Percentiles rank a stretch among this genome's conserved stretches.
Conservation (phyloP, 2,797 vertebrate species). For the Megaceryle alcyon region DNA sequence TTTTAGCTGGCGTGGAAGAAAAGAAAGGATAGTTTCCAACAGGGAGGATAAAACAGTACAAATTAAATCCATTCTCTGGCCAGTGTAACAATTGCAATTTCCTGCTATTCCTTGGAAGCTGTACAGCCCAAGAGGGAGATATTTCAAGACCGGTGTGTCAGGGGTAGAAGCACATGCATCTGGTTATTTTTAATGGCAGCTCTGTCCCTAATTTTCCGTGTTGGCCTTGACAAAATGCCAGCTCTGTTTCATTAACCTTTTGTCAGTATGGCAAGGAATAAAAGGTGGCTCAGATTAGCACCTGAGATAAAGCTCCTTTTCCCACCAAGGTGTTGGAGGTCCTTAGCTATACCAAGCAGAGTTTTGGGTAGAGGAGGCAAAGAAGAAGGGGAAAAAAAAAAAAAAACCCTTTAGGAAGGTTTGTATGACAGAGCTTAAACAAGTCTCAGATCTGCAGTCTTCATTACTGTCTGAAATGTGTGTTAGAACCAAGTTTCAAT, state of each 20-base stretch:
- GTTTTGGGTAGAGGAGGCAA: not conserved
- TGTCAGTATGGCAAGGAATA: constrained; percentile 22
- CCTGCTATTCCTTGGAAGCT: constrained; percentile 69
- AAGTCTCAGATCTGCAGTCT: constrained; percentile 36
- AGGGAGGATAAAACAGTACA: constrained; percentile 70
- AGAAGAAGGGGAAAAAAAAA: not conserved
- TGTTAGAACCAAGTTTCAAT: constrained; percentile 49
- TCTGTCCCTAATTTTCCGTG: constrained; percentile 58
- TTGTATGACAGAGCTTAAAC: not conserved
- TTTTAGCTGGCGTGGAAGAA: constrained; percentile 26
- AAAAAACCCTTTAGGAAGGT: not conserved
- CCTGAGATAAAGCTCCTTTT: constrained; percentile 13
- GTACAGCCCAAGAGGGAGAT: constrained; percentile 60
- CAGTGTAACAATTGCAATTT: constrained; percentile 70
- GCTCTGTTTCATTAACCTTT: constrained; percentile 50
- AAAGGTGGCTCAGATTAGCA: constrained; percentile 10
- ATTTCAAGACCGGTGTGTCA: constrained; percentile 64
- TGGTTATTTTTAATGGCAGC: constrained; percentile 70
- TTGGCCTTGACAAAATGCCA: constrained; percentile 54
- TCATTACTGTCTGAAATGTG: constrained; percentile 44
- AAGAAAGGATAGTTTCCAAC: constrained; percentile 58
- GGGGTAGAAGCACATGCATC: constrained; percentile 42
- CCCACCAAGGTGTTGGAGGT: not conserved
- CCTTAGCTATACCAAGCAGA: not conserved
- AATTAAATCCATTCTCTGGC: constrained; percentile 73